phyloP scores from a whole-genome alignment of 2,797 vertebrate species.

The Pangasius mekongensis region DNA sequence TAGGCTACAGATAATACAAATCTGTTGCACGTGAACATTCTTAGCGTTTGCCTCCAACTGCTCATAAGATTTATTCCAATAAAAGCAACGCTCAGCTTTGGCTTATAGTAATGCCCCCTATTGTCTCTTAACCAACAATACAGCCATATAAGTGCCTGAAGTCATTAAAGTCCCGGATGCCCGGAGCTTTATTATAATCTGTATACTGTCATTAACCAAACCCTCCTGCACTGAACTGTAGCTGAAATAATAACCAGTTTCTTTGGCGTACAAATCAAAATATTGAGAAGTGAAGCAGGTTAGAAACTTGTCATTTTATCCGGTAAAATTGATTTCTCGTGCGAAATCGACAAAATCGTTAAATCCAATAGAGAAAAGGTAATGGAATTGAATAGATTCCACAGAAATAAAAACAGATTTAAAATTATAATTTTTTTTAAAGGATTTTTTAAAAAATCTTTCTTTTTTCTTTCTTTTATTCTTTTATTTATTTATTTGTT shows the following conservation, averaged over 20 bases:
- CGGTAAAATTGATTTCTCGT: neutral
- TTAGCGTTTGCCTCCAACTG: too few relatives aligned
- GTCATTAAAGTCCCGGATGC: neutral
- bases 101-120: neutral
- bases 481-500: neutral
- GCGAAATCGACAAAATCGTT: neutral
- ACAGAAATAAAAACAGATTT: neutral
- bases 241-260: neutral
- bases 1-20: neutral
- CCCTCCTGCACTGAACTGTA: neutral
- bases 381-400: neutral
- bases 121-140: neutral
- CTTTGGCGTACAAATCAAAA: neutral
- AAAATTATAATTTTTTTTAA: neutral
- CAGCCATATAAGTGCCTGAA: neutral
- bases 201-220: neutral
- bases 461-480: neutral
- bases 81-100: too few relatives aligned
- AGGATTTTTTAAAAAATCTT: neutral
- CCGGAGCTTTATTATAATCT: neutral
- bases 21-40: neutral
- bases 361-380: neutral
- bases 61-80: neutral
- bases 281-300: neutral
- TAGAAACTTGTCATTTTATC: neutral